A percentile compares a stretch with the other conserved stretches of the same genome.
Evolutionary conservation across 2,888 invertebrate genomes (phyloP).

Genomic region (Belgica antarctica): DNA sequence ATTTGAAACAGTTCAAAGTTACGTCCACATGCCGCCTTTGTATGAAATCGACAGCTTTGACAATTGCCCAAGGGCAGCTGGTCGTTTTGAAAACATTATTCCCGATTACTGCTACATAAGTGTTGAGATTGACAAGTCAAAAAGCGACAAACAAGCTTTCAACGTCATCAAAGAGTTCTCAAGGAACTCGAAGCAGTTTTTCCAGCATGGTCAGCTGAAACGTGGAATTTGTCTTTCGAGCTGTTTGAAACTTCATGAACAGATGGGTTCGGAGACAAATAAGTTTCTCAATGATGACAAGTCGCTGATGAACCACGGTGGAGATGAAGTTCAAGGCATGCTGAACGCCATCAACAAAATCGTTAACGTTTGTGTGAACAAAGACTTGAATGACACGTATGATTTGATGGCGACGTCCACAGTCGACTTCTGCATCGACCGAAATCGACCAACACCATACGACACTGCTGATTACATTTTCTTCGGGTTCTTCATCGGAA

Average conservation of each 20-base stretch:
- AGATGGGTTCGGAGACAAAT: not conserved
- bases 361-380: conserved; percentile 19
- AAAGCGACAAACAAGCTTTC: not conserved
- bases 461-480: not conserved
- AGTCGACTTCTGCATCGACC: not conserved
- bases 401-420: not conserved
- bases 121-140: not conserved
- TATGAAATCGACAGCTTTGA: conserved; percentile 5
- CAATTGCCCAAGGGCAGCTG: not conserved
- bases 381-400: not conserved
- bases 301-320: not conserved
- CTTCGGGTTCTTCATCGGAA: not conserved
- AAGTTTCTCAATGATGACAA: not conserved
- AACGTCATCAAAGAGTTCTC: not conserved
- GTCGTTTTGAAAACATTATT: not conserved
- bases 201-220: conserved; percentile 5
- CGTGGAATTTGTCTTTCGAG: not conserved
- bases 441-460: not conserved
- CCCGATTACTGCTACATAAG: not conserved
- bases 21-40: not conserved
- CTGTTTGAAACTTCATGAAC: not conserved
- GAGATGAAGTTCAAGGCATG: not conserved
- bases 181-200: not conserved
- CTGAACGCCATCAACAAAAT: conserved; percentile 2
- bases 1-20: conserved; percentile 5